Evolutionary conservation across 2,888 invertebrate genomes (phyloP).

Genomic region (Mamestra brassicae): DNA sequence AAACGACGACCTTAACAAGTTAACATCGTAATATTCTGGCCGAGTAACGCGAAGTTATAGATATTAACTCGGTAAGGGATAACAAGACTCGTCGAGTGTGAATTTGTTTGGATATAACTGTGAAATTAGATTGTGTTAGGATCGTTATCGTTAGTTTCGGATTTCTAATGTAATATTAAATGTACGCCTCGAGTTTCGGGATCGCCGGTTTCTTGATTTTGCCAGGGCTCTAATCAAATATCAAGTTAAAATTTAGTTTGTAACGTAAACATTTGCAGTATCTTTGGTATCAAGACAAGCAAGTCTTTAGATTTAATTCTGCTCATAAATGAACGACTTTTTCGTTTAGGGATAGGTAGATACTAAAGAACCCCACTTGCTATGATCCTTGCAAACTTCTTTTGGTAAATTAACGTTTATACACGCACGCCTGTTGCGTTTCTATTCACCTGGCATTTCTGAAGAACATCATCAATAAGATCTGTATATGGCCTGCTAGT

Average conservation of each 20-base stretch:
- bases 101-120: conserved; percentile 53
- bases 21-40: conserved; percentile 65
- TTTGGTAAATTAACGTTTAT: neutral
- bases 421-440: neutral
- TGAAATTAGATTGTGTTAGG: conserved; percentile 46
- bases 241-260: conserved; percentile 52
- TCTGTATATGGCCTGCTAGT: neutral
- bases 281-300: conserved; percentile 28
- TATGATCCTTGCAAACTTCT: neutral
- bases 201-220: conserved; percentile 39
- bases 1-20: conserved; percentile 73
- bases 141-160: conserved; percentile 46
- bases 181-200: conserved; percentile 26
- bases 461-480: neutral
- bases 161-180: conserved; percentile 60
- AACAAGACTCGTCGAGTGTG: conserved; percentile 54
- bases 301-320: conserved; percentile 12
- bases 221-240: conserved; percentile 41
- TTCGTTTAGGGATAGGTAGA: neutral
- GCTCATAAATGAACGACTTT: neutral
- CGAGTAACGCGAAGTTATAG: conserved; percentile 51
- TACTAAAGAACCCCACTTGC: neutral
- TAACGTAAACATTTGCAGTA: conserved; percentile 42
- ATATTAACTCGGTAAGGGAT: conserved; percentile 56
- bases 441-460: no score